A percentile compares a stretch with the other conserved stretches of the same genome.
Evolutionary conservation across 2,888 invertebrate species (phyloP).

Genomic region (Dasysyrphus albostriatus): DNA sequence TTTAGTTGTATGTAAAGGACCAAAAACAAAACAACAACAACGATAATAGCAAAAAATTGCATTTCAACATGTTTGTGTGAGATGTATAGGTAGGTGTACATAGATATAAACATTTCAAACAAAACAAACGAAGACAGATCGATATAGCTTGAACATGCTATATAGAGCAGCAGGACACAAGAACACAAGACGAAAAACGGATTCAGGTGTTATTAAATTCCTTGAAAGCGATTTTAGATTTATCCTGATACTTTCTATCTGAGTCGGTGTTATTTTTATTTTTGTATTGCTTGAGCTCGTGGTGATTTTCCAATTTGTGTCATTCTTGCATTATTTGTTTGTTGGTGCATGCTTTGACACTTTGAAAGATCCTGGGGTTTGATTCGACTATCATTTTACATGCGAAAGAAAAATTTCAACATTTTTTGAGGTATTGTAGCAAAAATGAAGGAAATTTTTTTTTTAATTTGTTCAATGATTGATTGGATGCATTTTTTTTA

Average conservation of each 20-base stretch:
- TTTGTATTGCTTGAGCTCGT: not conserved
- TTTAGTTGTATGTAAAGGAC: constrained; percentile 1
- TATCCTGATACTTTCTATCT: constrained; percentile 8
- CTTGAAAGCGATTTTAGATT: constrained; percentile 55
- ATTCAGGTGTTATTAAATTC: constrained; percentile 73
- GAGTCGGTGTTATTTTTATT: constrained; percentile 9
- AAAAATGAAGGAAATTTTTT: not conserved
- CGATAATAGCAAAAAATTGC: not conserved
- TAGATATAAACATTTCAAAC: not conserved
- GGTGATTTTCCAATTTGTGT: constrained; percentile 50
- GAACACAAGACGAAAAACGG: constrained; percentile 31
- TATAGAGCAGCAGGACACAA: not conserved
- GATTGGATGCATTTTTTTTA: not conserved
- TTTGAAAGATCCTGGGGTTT: constrained; percentile 28
- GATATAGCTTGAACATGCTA: not conserved
- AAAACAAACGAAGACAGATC: constrained; percentile 27
- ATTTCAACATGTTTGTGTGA: constrained; percentile 24
- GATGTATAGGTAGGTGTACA: constrained; percentile 19
- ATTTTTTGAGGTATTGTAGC: too few relatives aligned
- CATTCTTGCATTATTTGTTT: constrained; percentile 32
- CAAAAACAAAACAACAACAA: not conserved
- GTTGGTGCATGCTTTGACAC: constrained; percentile 33
- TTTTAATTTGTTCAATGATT: not conserved
- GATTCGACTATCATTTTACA: not conserved
- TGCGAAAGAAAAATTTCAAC: not conserved